Evolutionary conservation across 1,140 invertebrate genomes (phyloP), one percentile per base, ranked within the genome.

Genomic region (Olivierus martensii): DNA sequence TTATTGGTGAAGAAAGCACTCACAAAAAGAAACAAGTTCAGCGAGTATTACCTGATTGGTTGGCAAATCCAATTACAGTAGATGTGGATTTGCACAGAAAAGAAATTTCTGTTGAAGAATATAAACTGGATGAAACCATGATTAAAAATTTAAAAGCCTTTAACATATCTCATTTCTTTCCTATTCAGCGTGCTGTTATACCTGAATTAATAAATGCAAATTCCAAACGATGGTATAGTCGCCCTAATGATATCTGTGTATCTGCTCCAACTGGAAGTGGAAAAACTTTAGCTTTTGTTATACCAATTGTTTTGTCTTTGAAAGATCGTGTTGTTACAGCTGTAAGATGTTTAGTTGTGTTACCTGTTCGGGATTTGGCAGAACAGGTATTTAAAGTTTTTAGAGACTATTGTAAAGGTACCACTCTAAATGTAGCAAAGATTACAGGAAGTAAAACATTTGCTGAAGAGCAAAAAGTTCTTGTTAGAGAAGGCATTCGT

Each of bases 201-300:
- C 84, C 87, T 3, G 88, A 81, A 73, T 69, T 95, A 37, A 62
- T 91, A 7, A 68, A 78, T 54, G 71, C 78, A 51, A 68, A 73
- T 39, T 71, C 77, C 52, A 74, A 78, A 38, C 62, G 69, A 53
- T 67, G 73, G 1, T 75, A 79, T 19, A 35, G 15, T 57, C 78
- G 83, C 67, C 82, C 84, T 0, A 75, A 79, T 58, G 94, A 99
- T 69, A 75, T 95, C n/a, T 97, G 93, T 73, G 84, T 98, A 36
- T 94, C 90, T 21, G 90, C 93, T 42, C 91, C 93, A 18, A 99
- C 95, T 14, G 94, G 94, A 11, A 95, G 90, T 77, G 94, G 94
- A 10, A 99, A 99, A 76, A 98, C 94, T 1, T 69, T 98, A 46
- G 82, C 90, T 6, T 98, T 89, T 77, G 87, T 87, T 53, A 69